phyloP scores from a whole-genome alignment of 2,113 vertebrate species.

The Epinephelus moara region DNA sequence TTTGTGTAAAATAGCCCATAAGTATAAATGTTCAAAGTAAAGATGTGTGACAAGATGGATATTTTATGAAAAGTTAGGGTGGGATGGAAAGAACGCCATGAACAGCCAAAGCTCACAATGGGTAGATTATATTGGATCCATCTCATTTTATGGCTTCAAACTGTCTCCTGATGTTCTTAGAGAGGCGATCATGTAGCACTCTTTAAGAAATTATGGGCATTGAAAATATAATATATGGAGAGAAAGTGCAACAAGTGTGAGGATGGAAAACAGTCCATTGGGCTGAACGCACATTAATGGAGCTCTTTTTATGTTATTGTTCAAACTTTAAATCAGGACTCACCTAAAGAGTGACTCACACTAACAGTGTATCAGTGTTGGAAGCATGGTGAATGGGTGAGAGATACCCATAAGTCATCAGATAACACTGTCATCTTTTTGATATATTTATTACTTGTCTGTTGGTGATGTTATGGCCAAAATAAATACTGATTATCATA shows the following conservation, averaged over 20 bases:
- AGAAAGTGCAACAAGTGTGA: not conserved
- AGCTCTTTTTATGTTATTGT: not conserved
- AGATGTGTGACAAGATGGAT: not conserved
- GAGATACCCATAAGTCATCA: not conserved
- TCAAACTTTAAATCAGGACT: not conserved
- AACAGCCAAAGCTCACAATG: not conserved
- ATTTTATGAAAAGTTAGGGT: constrained; percentile 8
- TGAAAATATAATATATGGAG: not conserved
- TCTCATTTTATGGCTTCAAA: not conserved
- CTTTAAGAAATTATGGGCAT: not conserved
- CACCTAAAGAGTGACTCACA: not conserved
- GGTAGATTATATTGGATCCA: not conserved
- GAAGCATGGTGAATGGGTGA: not conserved
- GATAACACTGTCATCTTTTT: not conserved
- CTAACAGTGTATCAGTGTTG: not conserved
- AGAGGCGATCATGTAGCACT: not conserved
- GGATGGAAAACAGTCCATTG: not conserved
- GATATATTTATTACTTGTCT: not conserved
- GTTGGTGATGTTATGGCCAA: not conserved
- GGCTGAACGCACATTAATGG: not conserved
- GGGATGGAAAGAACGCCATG: not conserved
- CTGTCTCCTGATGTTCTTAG: constrained; percentile 5
- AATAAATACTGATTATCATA: constrained; percentile 5
- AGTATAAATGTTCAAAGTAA: not conserved
- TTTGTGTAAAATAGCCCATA: not conserved